Evolutionary conservation across 2,113 vertebrate species (phyloP).

Genomic region (Chaetodon auriga): DNA sequence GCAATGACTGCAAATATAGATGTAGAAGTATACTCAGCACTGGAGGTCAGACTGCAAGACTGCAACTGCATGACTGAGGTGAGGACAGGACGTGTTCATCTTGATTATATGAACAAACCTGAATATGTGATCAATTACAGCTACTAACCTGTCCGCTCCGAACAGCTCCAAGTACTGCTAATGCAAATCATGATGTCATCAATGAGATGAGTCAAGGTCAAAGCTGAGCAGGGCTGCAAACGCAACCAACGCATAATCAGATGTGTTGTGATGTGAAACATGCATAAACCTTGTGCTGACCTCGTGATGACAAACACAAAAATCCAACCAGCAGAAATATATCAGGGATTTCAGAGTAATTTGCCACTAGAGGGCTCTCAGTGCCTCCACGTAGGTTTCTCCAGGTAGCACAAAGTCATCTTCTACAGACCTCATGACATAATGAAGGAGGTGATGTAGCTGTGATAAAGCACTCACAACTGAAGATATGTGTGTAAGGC

Average conservation of each 20-base stretch:
- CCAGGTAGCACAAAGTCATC: not conserved
- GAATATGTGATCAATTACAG: not conserved
- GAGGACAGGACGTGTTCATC: not conserved
- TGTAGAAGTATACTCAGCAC: not conserved
- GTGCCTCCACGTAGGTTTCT: not conserved
- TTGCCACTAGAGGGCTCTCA: slow-evolving; percentile 56
- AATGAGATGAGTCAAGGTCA: not conserved
- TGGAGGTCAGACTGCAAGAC: not conserved
- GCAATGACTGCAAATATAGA: too few relatives aligned
- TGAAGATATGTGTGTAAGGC: not conserved
- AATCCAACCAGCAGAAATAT: not conserved
- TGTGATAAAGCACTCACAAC: not conserved
- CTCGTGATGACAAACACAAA: not conserved
- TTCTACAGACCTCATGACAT: slow-evolving; percentile 30
- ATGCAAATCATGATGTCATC: not conserved
- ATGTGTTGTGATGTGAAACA: too few relatives aligned
- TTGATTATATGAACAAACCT: not conserved
- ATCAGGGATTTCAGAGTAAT: not conserved
- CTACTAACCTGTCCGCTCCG: not conserved
- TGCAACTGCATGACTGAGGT: not conserved
- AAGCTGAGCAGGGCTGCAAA: not conserved
- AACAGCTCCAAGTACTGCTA: not conserved
- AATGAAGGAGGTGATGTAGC: slow-evolving; percentile 31
- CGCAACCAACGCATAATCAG: too few relatives aligned
- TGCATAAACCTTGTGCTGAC: too few relatives aligned